A percentile compares a stretch with the other conserved stretches of the same genome.
These are phyloP conservation scores for Hyposmocoma kahamanoa DNA, from an alignment of 1,140 invertebrate genomes.

Conservation along the genomic window DNA sequence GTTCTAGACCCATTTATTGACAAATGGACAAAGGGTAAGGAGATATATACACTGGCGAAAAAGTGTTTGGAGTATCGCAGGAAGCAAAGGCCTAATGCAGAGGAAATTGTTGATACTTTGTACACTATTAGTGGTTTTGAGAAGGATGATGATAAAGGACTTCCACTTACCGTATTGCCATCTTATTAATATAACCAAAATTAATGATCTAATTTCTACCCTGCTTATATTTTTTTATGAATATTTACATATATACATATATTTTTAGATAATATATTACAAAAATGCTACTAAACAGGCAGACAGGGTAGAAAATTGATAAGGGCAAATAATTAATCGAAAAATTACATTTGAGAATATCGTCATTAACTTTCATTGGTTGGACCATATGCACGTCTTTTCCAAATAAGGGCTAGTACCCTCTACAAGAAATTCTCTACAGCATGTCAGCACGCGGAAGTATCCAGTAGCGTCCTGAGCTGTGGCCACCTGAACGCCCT, in stretches of 20 bases:
- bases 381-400: too few species aligned
- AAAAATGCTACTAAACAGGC: too few species aligned
- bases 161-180: not conserved
- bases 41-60: constrained; percentile 40
- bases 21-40: constrained; percentile 40
- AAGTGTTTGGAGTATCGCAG: constrained; percentile 37
- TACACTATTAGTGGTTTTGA: constrained; percentile 16
- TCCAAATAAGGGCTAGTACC: too few species aligned
- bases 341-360: too few species aligned
- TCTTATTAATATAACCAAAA: not conserved
- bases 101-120: constrained; percentile 38
- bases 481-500: too few species aligned
- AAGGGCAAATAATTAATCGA: too few species aligned
- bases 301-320: too few species aligned
- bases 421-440: too few species aligned
- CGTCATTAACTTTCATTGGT: too few species aligned
- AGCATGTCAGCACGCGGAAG: too few species aligned
- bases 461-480: too few species aligned
- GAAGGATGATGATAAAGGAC: not conserved
- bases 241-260: not conserved
- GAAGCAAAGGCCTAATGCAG: constrained; percentile 42
- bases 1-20: constrained; percentile 35
- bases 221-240: not conserved
- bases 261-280: not conserved
- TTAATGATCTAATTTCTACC: not conserved